A percentile compares a stretch with the other conserved stretches of the same genome.
phyloP scores from a whole-genome alignment of 2,797 vertebrate genomes.

The Karalla daura region DNA sequence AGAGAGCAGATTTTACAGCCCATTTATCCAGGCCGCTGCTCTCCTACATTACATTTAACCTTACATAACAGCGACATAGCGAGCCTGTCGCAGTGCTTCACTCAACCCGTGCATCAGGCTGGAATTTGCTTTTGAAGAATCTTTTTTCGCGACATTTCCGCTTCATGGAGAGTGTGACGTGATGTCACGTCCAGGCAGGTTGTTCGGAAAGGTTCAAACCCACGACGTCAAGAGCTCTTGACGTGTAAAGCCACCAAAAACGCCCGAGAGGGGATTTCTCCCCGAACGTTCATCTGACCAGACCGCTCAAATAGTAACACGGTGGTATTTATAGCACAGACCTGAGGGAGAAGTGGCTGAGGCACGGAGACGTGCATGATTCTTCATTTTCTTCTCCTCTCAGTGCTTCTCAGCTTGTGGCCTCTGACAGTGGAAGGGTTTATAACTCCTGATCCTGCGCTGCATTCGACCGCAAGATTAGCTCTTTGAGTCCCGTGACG shows the following conservation, averaged over 20 bases:
- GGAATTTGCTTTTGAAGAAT: constrained; percentile 38
- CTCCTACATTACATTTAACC: constrained; percentile 57
- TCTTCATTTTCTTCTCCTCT: not conserved
- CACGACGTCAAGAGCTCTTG: not conserved
- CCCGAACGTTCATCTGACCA: constrained; percentile 38
- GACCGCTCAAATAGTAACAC: constrained; percentile 39
- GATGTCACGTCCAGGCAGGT: not conserved
- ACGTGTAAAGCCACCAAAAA: constrained; percentile 10
- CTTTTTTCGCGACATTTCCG: constrained; percentile 2
- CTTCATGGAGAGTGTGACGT: not conserved
- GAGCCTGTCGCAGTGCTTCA: constrained; percentile 40
- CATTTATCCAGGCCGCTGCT: constrained; percentile 39
- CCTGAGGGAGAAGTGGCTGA: constrained; percentile 21
- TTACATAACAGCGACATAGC: constrained; percentile 52
- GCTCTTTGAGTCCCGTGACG: not conserved
- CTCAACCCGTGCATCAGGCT: constrained; percentile 38
- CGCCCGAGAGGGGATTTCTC: constrained; percentile 30
- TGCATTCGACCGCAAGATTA: not conserved
- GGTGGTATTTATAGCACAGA: constrained; percentile 43
- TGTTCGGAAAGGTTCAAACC: constrained; percentile 2
- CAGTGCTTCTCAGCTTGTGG: constrained; percentile 4
- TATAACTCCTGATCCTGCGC: not conserved
- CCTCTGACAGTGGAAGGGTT: constrained; percentile 3
- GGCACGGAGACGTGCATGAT: not conserved
- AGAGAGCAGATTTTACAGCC: constrained; percentile 18